Evolutionary conservation across 1,140 invertebrate species (phyloP).

Genomic region (Belonocnema kinseyi): DNA sequence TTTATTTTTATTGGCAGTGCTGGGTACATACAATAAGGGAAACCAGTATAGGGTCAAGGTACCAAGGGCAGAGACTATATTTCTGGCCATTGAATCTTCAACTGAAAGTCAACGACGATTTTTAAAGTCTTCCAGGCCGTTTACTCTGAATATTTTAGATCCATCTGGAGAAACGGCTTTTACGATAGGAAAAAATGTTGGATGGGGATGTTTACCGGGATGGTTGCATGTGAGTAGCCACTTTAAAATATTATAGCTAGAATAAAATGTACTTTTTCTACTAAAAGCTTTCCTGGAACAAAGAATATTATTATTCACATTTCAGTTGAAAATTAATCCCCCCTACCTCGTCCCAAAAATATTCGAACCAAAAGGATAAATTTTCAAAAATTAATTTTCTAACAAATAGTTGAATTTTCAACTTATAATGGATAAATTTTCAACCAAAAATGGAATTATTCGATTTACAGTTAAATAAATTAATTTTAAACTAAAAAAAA

Average conservation of each 20-base stretch:
- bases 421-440: too few relatives aligned
- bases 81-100: conserved; percentile 56
- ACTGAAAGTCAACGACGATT: conserved; percentile 25
- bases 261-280: too few relatives aligned
- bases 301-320: too few relatives aligned
- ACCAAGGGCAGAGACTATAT: conserved; percentile 61
- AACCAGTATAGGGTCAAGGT: conserved; percentile 62
- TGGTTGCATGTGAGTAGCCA: conserved; percentile 50
- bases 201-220: conserved; percentile 53
- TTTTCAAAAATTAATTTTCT: too few relatives aligned
- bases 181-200: conserved; percentile 54
- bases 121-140: conserved; percentile 49
- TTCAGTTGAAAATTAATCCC: too few relatives aligned
- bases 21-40: conserved; percentile 46
- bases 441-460: too few relatives aligned
- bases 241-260: not conserved
- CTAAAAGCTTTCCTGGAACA: too few relatives aligned
- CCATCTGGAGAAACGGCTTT: conserved; percentile 59
- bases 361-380: too few relatives aligned
- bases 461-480: too few relatives aligned
- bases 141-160: conserved; percentile 56
- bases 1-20: conserved; percentile 50
- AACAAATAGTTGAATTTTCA: too few relatives aligned
- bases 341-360: too few relatives aligned
- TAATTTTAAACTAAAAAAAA: too few relatives aligned